These are phyloP conservation scores for Pelosia muscerda DNA, from an alignment of 2,888 invertebrate species.

Conservation along the genomic window DNA sequence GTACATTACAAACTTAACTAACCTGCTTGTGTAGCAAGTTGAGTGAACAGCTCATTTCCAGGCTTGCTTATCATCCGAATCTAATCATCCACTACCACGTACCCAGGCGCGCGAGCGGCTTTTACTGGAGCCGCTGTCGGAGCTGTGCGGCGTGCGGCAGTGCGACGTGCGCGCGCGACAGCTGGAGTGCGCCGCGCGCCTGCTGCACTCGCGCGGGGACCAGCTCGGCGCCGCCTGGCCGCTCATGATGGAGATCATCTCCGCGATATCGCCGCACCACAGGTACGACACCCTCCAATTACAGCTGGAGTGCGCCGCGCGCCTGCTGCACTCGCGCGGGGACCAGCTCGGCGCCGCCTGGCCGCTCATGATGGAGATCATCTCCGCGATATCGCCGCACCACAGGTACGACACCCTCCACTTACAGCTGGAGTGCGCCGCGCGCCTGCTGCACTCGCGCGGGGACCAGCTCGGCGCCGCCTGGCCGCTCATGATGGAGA, in stretches of 20 bases:
- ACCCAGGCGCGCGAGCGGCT: conserved; percentile 93
- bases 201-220: conserved; percentile 97
- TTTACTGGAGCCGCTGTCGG: conserved; percentile 95
- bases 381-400: conserved; percentile 97
- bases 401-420: conserved; percentile 94
- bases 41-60: no score
- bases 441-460: conserved; percentile 95
- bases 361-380: conserved; percentile 97
- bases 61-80: neutral
- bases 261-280: conserved; percentile 97
- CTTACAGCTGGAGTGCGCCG: conserved; percentile 97
- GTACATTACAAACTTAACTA: no score
- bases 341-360: conserved; percentile 97
- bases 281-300: no score
- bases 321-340: conserved; percentile 96
- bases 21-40: no score
- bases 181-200: conserved; percentile 96
- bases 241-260: conserved; percentile 96
- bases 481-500: conserved; percentile 97
- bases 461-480: conserved; percentile 97
- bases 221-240: conserved; percentile 98
- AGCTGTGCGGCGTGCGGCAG: conserved; percentile 95
- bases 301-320: conserved; percentile 97
- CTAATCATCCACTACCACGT: neutral
- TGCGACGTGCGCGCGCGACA: conserved; percentile 98